Evolutionary conservation across 2,797 vertebrate species (phyloP).

Genomic region (Halcyon chelicuti): DNA sequence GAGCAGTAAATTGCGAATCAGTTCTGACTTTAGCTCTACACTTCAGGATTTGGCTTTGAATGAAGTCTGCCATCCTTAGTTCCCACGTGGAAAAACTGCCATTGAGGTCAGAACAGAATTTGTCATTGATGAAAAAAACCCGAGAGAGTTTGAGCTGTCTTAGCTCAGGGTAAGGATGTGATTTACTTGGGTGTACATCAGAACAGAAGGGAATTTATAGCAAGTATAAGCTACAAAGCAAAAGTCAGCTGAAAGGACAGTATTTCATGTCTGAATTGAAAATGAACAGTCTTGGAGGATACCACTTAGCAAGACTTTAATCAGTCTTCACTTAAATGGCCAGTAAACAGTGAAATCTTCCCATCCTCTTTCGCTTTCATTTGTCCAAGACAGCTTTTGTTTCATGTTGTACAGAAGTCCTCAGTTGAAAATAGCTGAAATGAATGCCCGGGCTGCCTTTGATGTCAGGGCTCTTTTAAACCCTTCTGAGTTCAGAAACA

Average conservation of each 20-base stretch:
- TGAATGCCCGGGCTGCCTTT: neutral
- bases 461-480: neutral
- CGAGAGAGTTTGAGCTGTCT: neutral
- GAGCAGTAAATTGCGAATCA: neutral
- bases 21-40: neutral
- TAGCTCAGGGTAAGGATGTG: neutral
- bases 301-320: neutral
- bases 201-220: neutral
- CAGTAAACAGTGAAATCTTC: neutral
- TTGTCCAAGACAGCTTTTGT: neutral
- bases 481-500: neutral
- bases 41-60: neutral
- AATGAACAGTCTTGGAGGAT: neutral
- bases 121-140: neutral
- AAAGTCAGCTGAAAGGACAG: neutral
- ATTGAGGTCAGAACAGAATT: neutral
- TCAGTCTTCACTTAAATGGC: neutral
- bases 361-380: neutral
- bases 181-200: neutral
- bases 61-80: neutral
- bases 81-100: neutral
- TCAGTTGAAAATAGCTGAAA: neutral
- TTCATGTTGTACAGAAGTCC: neutral
- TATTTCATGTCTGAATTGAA: neutral
- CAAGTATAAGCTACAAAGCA: neutral